phyloP scores from a whole-genome alignment of 2,797 vertebrate species.

The Sarcophilus harrisii region DNA sequence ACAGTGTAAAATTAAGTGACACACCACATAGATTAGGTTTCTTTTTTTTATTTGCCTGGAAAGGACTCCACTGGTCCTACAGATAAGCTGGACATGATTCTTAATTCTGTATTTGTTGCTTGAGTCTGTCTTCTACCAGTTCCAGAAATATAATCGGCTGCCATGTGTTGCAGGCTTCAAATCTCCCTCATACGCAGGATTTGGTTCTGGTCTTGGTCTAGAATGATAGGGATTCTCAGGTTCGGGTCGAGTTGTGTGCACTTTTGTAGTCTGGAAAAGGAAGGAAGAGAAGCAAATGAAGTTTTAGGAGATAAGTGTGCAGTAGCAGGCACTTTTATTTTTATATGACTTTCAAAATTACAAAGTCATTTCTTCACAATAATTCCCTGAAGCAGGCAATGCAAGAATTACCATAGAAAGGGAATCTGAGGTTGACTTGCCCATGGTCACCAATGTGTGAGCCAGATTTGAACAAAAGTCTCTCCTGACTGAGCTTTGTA shows the following conservation, averaged over 20 bases:
- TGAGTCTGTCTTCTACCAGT: slow-evolving; percentile 84
- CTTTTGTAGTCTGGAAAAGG: slow-evolving; percentile 94
- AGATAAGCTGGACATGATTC: not conserved
- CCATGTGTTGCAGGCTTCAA: slow-evolving; percentile 91
- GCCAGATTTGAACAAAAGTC: not conserved
- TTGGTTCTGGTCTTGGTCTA: slow-evolving; percentile 92
- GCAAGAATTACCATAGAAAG: not conserved
- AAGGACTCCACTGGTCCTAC: slow-evolving; percentile 52
- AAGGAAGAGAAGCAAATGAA: not conserved
- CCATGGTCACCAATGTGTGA: not conserved
- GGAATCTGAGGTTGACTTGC: not conserved
- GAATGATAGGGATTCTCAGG: slow-evolving; percentile 95
- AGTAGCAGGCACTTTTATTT: not conserved
- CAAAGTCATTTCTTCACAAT: not conserved
- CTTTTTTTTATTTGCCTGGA: slow-evolving; percentile 75
- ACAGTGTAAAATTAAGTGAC: slow-evolving; percentile 79
- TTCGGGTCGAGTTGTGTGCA: slow-evolving; percentile 91
- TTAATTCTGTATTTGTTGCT: slow-evolving; percentile 1
- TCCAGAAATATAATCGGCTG: slow-evolving; percentile 94
- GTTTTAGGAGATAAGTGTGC: not conserved
- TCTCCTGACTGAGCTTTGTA: not conserved
- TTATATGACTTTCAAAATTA: not conserved
- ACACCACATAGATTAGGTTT: slow-evolving; percentile 72
- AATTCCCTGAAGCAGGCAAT: not conserved
- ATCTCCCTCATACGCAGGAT: slow-evolving; percentile 87